A percentile compares a stretch with the other conserved stretches of the same genome.
Evolutionary conservation across 2,113 vertebrate species (phyloP).

Genomic region (Gambusia affinis): DNA sequence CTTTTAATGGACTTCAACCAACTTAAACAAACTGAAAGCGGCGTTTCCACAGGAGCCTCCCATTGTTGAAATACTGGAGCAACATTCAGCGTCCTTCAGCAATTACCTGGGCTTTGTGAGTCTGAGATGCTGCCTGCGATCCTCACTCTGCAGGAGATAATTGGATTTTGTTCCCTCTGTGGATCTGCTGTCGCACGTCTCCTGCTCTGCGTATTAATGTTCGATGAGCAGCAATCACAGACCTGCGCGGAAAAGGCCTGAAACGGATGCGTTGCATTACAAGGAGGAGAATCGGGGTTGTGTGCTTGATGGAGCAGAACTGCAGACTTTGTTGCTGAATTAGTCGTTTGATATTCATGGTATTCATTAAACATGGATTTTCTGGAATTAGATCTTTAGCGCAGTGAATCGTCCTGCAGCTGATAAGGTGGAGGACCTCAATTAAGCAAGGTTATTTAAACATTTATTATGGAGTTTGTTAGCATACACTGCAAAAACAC

Average conservation of each 20-base stretch:
- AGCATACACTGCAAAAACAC: not conserved
- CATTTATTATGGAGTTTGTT: not conserved
- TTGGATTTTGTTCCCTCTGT: slow-evolving; percentile 72
- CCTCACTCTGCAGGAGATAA: slow-evolving; percentile 41
- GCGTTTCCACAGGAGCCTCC: slow-evolving; percentile 22
- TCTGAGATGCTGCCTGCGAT: slow-evolving; percentile 56
- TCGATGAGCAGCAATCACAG: slow-evolving; percentile 60
- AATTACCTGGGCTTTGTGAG: slow-evolving; percentile 53
- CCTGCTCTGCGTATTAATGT: slow-evolving; percentile 54
- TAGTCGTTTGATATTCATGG: slow-evolving; percentile 14
- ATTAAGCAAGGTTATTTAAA: not conserved
- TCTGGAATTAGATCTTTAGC: slow-evolving; percentile 24
- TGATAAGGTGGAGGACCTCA: not conserved
- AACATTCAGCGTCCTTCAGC: slow-evolving; percentile 46
- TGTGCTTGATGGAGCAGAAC: slow-evolving; percentile 31
- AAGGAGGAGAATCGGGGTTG: slow-evolving; percentile 10
- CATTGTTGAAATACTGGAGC: slow-evolving; percentile 55
- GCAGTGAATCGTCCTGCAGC: not conserved
- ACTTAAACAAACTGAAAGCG: slow-evolving; percentile 67
- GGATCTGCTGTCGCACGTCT: slow-evolving; percentile 41
- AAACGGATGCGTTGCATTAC: slow-evolving; percentile 20
- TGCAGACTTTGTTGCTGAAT: slow-evolving; percentile 13
- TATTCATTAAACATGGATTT: slow-evolving; percentile 34
- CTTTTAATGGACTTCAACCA: slow-evolving; percentile 61
- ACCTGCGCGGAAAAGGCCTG: slow-evolving; percentile 14